These are phyloP conservation scores for Caenorhabditis imperialis DNA, from an alignment of 2,888 invertebrate species.

Conservation along the genomic window DNA sequence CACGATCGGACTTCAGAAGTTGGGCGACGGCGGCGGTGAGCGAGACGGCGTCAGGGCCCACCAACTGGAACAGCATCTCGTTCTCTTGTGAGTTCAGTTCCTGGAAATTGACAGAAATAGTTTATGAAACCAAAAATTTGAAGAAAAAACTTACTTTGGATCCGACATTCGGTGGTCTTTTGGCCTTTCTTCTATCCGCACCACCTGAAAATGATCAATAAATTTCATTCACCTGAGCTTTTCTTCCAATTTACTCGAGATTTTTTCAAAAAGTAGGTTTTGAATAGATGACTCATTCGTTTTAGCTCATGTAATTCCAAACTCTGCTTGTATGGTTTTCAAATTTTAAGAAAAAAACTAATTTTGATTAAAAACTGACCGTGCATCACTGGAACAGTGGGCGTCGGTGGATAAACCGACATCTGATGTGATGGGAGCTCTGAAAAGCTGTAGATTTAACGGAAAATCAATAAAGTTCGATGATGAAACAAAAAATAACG, in stretches of 20 bases:
- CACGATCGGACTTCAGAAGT: constrained; percentile 59
- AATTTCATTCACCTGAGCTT: background rate
- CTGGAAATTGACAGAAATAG: constrained; percentile 10
- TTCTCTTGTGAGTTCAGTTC: constrained; percentile 56
- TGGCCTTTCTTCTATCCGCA: constrained; percentile 30
- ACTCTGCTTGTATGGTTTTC: background rate
- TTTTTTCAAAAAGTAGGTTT: too few species aligned
- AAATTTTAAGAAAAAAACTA: background rate
- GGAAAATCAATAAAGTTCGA: constrained; percentile 3
- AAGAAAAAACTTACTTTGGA: constrained; percentile 35
- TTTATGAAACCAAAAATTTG: too few species aligned
- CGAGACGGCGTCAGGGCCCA: constrained; percentile 66
- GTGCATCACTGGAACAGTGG: constrained; percentile 47
- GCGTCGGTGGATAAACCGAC: constrained; percentile 57
- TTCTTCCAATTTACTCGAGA: too few species aligned
- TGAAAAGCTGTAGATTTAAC: background rate
- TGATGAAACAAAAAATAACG: too few species aligned
- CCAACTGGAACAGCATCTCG: constrained; percentile 47
- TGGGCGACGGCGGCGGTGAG: constrained; percentile 70
- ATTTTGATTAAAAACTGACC: constrained; percentile 16
- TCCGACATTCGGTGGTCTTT: constrained; percentile 50
- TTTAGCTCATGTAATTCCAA: too few species aligned
- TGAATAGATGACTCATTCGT: too few species aligned
- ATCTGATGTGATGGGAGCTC: constrained; percentile 6
- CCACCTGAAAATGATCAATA: constrained; percentile 23